Conservation (phyloP, 2,888 invertebrate genomes). For the Brachyopa scutellaris region DNA sequence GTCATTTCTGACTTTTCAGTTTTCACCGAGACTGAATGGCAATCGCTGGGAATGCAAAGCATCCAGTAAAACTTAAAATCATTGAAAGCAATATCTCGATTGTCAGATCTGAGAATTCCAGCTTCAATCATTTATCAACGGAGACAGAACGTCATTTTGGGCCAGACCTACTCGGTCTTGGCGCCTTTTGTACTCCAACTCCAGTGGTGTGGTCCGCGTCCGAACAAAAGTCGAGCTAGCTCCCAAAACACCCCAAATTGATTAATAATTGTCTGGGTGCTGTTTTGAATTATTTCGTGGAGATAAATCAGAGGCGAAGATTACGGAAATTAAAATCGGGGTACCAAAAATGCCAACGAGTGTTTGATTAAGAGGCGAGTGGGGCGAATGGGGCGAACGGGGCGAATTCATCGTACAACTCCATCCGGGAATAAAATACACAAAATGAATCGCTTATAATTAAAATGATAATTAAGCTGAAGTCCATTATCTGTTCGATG, state of each 20-base stretch:
- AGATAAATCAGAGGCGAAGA: constrained; percentile 65
- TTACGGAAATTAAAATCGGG: constrained; percentile 71
- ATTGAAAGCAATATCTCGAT: constrained; percentile 56
- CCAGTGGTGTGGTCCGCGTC: neutral
- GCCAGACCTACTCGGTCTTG: constrained; percentile 1
- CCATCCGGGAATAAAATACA: constrained; percentile 46
- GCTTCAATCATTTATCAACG: constrained; percentile 71
- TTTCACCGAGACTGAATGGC: neutral
- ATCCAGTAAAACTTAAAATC: constrained; percentile 46
- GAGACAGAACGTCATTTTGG: constrained; percentile 50
- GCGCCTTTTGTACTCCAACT: constrained; percentile 40
- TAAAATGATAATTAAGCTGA: constrained; percentile 67
- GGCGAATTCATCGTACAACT: constrained; percentile 19
- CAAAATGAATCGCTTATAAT: constrained; percentile 66
- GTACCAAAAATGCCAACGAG: constrained; percentile 57
- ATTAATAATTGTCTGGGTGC: constrained; percentile 66
- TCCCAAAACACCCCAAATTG: constrained; percentile 38
- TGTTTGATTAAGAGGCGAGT: constrained; percentile 7
- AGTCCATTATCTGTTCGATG: constrained; percentile 32
- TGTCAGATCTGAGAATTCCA: constrained; percentile 52
- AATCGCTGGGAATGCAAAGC: constrained; percentile 21
- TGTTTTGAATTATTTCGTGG: constrained; percentile 60
- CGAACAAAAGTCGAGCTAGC: constrained; percentile 8
- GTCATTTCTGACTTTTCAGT: constrained; percentile 16
- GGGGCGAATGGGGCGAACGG: neutral